A percentile compares a stretch with the other conserved stretches of the same genome.
These are phyloP conservation scores for Lepidurus couesii DNA, from an alignment of 1,140 invertebrate genomes.

Conservation along the genomic window DNA sequence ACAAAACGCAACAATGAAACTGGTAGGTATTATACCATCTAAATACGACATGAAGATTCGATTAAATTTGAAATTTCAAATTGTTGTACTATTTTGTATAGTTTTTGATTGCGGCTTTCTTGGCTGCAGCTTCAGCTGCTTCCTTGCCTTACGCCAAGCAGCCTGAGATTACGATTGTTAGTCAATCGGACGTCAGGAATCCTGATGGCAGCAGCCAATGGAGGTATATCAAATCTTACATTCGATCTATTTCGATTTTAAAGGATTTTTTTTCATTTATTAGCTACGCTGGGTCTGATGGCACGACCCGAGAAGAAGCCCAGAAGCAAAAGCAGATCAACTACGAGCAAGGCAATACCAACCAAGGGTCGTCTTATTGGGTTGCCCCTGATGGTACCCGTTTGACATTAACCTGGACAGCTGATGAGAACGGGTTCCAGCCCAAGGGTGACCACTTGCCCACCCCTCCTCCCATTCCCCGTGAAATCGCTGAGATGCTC, in stretches of 20 bases:
- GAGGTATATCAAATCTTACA: slow-evolving; percentile 23
- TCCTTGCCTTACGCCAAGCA: slow-evolving; percentile 24
- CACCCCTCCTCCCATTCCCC: slow-evolving; percentile 34
- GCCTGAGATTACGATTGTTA: slow-evolving; percentile 32
- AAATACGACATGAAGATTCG: not conserved
- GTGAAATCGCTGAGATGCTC: slow-evolving; percentile 27
- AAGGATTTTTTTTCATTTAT: not conserved
- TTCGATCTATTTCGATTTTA: not conserved
- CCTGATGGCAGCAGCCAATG: not conserved
- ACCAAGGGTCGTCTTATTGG: slow-evolving; percentile 43
- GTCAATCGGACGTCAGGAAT: slow-evolving; percentile 29
- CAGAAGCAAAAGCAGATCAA: slow-evolving; percentile 47
- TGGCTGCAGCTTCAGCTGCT: slow-evolving; percentile 33
- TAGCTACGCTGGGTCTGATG: slow-evolving; percentile 33
- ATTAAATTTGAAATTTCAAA: slow-evolving; percentile 18
- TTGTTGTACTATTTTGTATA: not conserved
- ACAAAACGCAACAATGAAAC: not conserved
- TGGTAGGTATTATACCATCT: not conserved
- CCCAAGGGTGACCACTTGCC: slow-evolving; percentile 40
- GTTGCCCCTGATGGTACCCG: slow-evolving; percentile 37
- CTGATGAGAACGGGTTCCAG: slow-evolving; percentile 40
- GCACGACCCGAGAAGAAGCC: slow-evolving; percentile 31
- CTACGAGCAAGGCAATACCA: slow-evolving; percentile 45
- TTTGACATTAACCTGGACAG: slow-evolving; percentile 36
- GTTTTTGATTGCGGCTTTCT: slow-evolving; percentile 32